Evolutionary conservation across 37 sponge, comb jelly and placozoan genomes (phyloP).

Genomic region (Crambe crambe): DNA sequence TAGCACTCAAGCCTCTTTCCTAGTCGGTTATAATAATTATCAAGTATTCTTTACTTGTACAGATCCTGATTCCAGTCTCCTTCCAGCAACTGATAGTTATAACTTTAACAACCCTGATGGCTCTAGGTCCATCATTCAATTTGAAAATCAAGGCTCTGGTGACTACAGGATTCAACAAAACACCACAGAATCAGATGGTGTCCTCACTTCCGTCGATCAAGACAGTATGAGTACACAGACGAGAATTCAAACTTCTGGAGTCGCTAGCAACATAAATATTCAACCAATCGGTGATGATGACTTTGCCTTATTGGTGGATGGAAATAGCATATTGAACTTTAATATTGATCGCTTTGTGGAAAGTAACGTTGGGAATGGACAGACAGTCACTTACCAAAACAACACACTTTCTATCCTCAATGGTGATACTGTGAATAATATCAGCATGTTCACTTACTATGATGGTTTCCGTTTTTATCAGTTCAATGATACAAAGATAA

Average conservation of each 20-base stretch:
- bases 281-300: no score
- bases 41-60: background rate
- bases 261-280: no score
- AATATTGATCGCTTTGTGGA: background rate
- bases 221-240: no score
- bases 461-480: slow-evolving; percentile 26
- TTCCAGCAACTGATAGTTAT: slow-evolving; percentile 4
- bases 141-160: background rate
- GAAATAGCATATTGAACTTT: background rate
- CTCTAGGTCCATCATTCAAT: background rate
- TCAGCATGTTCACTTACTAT: slow-evolving; percentile 6
- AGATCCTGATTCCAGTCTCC: background rate
- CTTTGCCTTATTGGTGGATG: background rate
- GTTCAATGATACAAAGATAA: slow-evolving; percentile 2
- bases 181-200: slow-evolving; percentile 26
- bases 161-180: background rate
- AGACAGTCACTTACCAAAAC: background rate
- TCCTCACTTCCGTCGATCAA: background rate
- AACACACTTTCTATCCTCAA: background rate
- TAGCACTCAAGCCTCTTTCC: no score
- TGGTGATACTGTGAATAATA: background rate
- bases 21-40: background rate
- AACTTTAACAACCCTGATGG: slow-evolving; percentile 6
- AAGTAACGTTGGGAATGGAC: background rate
- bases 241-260: no score